phyloP scores from a whole-genome alignment of 2,797 vertebrate genomes.

The Phataginus tetradactyla region DNA sequence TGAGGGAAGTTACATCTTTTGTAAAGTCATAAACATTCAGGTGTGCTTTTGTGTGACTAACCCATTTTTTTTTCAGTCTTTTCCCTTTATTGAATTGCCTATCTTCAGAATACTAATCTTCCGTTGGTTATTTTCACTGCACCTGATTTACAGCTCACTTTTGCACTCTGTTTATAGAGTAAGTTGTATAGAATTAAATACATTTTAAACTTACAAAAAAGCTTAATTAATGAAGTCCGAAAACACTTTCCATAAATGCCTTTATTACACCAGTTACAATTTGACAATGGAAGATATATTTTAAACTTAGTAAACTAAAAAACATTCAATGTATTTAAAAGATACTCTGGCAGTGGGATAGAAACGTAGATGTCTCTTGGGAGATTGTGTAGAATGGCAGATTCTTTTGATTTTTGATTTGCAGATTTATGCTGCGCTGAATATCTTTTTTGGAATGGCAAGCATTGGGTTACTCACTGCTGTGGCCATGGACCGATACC shows the following conservation, averaged over 20 bases:
- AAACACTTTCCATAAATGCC: not conserved
- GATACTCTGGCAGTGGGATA: not conserved
- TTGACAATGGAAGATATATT: not conserved
- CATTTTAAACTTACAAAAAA: not conserved
- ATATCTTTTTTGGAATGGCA: slow-evolving; percentile 99
- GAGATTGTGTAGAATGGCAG: not conserved
- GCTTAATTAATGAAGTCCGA: not conserved
- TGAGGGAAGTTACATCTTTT: too few relatives aligned
- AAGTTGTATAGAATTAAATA: not conserved
- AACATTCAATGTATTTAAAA: not conserved
- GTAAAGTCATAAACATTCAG: not conserved
- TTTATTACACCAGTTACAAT: slow-evolving; percentile 22
- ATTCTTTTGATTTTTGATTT: slow-evolving; percentile 67
- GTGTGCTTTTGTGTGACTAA: not conserved
- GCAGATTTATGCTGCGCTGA: slow-evolving; percentile 97
- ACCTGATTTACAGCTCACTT: not conserved
- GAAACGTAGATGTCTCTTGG: slow-evolving; percentile 34
- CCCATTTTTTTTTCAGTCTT: slow-evolving; percentile 25
- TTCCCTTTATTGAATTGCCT: not conserved
- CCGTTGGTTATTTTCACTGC: not conserved
- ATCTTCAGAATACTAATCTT: not conserved
- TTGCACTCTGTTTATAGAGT: not conserved
- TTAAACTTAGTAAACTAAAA: slow-evolving; percentile 55
- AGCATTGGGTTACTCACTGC: slow-evolving; percentile 97
- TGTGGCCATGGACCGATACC: slow-evolving; percentile 95